Base-by-base conservation (phyloP, 2,113 vertebrate genomes). In the Rattus rattus region DNA sequence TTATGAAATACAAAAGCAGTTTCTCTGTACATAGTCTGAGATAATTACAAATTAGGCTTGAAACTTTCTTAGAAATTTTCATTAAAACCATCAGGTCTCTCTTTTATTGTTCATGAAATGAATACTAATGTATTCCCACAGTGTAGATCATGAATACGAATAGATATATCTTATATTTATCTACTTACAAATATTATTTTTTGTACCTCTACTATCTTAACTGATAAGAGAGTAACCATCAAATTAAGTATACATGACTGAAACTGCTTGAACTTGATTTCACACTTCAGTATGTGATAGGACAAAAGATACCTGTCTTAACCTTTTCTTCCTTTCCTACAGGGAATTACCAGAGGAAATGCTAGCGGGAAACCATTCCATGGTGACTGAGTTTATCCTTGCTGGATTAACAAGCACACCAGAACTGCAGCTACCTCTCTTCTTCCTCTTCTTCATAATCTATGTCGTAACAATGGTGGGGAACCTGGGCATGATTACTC, bases 401-500 rank as follows among this genome's bases (percentile, higher is more conserved):
- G 70, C 61, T 70, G 95, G 93, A 5, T 26, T 96, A 16, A 73
- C 93, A 90, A 12, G 89, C 2, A 1, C 5, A 36, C 65, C 93
- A 22, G 80, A 93, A 12, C 56, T 96, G 0, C 96, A 96, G 30
- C 26, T 96, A 28, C 79, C 54, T n/a, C 90, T 92, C 24, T 73
- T 96, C 30, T 16, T 94, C 39, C 17, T 96, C 12, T 96, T 96
- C 49, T 12, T 94, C 0, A 75, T 63, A n/a, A 88, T 96, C 43
- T 96, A 94, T 14, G n/a, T 30, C 7, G 10, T 88, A 22, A 88
- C 85, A 0, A 14, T 88, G 65, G 11, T 88, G 33, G 65, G 85
- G 7, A 88, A 96, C 72, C 43, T 96, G 92, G 49, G 67, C 33
- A 88, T 88, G 85, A 70, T 72, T 47, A 17, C 20, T 4, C 47